Conservation (phyloP, 1,140 invertebrate species). For the Prorops nasuta region DNA sequence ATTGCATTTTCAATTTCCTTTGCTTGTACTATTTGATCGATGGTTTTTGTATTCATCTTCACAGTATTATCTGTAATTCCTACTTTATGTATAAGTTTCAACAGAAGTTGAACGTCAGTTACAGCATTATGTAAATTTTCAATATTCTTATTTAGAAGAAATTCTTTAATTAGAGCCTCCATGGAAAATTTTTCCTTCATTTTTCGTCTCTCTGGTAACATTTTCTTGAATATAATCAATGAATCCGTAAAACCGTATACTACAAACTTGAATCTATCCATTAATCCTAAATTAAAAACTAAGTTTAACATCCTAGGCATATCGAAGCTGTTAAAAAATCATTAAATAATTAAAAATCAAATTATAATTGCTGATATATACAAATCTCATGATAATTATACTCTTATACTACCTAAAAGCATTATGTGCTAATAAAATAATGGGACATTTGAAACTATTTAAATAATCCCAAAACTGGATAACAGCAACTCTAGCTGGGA, state of each 20-base stretch:
- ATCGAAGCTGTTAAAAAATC: not conserved
- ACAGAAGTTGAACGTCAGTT: not conserved
- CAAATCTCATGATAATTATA: too few relatives aligned
- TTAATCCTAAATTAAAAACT: too few relatives aligned
- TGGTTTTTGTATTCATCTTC: not conserved
- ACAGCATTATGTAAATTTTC: not conserved
- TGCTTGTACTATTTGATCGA: not conserved
- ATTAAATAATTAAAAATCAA: not conserved
- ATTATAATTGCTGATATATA: too few relatives aligned
- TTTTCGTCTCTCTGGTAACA: constrained; percentile 2
- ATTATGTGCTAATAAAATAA: constrained; percentile 8
- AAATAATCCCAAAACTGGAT: not conserved
- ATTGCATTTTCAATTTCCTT: not conserved
- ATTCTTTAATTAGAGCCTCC: not conserved
- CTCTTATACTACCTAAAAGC: constrained; percentile 5
- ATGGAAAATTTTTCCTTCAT: not conserved
- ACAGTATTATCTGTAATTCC: too few relatives aligned
- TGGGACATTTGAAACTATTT: too few relatives aligned
- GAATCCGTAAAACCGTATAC: constrained; percentile 1
- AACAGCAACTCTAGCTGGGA: too few relatives aligned
- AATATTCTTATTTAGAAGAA: not conserved
- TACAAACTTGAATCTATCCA: not conserved
- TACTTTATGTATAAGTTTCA: not conserved
- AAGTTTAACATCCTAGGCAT: too few relatives aligned
- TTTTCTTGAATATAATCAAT: not conserved